Base-by-base conservation (phyloP, 2,797 vertebrate species). In the Cyclopterus lumpus region DNA sequence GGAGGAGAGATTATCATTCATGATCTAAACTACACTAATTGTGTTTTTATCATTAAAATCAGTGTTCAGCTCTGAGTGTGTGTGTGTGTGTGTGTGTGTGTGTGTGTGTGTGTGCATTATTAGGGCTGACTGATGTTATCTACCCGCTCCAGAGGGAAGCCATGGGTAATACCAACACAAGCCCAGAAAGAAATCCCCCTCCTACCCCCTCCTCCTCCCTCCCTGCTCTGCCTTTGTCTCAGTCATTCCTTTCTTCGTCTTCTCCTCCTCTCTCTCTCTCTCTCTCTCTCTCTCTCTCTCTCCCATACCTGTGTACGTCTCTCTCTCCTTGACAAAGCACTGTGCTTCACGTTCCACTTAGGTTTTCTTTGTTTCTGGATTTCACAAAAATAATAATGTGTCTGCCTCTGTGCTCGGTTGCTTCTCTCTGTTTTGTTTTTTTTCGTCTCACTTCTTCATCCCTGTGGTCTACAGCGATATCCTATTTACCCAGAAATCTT, bases 151-250 rank as follows among this genome's bases (percentile, higher is more conserved):
- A 77, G 69, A 83, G 81, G 85, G 84, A 83, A 86, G 80, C 69
- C 26, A 20, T 18, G 74, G 63, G 80, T 85, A 77, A 70, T 90
- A 80, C 87, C 86, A 86, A 77, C 74, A 75, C 67, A 75, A 85
- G 48, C 80, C 67, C 73, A 76, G 63, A 87, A 68, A 18, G 8
- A 70, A 66, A 76, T 73, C 74, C 81, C 75, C 64, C 28, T 69
- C 81, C 78, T 40, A 42, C 81, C 75, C 60, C 24, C 67, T 79
- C 78, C 7, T 46, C 58, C 75, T 70, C 71, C 75, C 69, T 64
- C 36, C 26, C 54, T 30, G 46, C 65, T 80, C 77, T 78, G 82
- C 73, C 87, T 92, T 91, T 91, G 87, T 92, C 86, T 90, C 67
- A 55, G 55, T 61, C 55, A 32, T 77, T 74, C 75, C 76, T 73